Percentiles rank a stretch among this genome's conserved stretches.
Conservation (phyloP, 1,140 invertebrate species). For the Notospermus geniculatus region DNA sequence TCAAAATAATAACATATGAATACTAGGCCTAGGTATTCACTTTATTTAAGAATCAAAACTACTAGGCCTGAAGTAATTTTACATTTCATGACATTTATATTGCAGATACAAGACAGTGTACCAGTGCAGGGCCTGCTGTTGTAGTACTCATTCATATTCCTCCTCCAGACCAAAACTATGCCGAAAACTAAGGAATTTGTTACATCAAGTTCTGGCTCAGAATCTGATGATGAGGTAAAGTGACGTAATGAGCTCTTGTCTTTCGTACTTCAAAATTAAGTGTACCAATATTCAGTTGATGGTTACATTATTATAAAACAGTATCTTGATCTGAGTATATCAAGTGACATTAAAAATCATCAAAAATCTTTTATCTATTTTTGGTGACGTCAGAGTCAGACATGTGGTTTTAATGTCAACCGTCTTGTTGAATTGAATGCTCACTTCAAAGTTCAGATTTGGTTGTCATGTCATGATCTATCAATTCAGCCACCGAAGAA, state of each 20-base stretch:
- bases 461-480: background rate
- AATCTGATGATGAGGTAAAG: conserved; percentile 33
- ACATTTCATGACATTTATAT: no score
- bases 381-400: background rate
- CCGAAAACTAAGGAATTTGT: conserved; percentile 43
- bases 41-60: no score
- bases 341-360: conserved; percentile 20
- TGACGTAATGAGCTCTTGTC: background rate
- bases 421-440: no score
- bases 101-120: no score
- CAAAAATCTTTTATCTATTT: conserved; percentile 1
- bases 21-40: no score
- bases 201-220: conserved; percentile 21
- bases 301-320: conserved; percentile 21
- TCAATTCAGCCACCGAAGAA: conserved; percentile 13
- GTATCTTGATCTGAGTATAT: conserved; percentile 28
- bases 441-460: background rate
- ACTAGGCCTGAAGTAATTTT: no score
- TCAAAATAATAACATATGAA: no score
- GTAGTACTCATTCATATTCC: no score
- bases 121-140: no score
- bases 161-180: conserved; percentile 25
- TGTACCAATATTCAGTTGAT: background rate
- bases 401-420: background rate
- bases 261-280: background rate